Conservation (phyloP, 2,797 vertebrate genomes). For the Aratinga solstitialis region DNA sequence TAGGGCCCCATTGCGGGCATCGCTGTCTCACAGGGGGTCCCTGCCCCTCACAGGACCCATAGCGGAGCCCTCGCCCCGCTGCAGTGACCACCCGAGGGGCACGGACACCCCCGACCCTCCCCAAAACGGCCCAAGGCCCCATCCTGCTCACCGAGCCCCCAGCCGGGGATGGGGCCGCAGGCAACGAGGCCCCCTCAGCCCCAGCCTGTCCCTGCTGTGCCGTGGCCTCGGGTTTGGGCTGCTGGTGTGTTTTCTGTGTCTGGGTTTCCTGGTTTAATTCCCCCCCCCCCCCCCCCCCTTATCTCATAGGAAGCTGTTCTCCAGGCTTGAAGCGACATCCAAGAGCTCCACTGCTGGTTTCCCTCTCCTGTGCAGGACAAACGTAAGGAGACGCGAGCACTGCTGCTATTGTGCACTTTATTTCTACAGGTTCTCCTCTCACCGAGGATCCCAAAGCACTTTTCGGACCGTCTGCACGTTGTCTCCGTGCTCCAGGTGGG, state of each 20-base stretch:
- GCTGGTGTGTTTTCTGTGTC: neutral
- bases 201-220: neutral
- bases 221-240: neutral
- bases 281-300: fast-evolving
- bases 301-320: neutral
- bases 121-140: neutral
- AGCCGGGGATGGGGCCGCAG: no score
- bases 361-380: neutral
- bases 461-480: neutral
- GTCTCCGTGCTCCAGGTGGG: neutral
- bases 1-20: neutral
- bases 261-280: neutral
- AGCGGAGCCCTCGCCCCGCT: no score
- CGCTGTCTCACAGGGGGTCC: no score
- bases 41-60: neutral
- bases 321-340: fast-evolving
- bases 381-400: neutral
- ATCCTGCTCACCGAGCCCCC: neutral
- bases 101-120: neutral
- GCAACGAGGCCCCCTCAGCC: neutral
- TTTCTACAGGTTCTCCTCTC: neutral
- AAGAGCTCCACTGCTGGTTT: fast-evolving
- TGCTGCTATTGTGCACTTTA: slow-evolving; percentile 52
- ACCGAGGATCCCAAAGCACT: neutral
- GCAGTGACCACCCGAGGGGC: neutral